Percentiles rank a stretch among this genome's conserved stretches.
Evolutionary conservation across 1,140 invertebrate species (phyloP).

Genomic region (Apocrypta bakeri): DNA sequence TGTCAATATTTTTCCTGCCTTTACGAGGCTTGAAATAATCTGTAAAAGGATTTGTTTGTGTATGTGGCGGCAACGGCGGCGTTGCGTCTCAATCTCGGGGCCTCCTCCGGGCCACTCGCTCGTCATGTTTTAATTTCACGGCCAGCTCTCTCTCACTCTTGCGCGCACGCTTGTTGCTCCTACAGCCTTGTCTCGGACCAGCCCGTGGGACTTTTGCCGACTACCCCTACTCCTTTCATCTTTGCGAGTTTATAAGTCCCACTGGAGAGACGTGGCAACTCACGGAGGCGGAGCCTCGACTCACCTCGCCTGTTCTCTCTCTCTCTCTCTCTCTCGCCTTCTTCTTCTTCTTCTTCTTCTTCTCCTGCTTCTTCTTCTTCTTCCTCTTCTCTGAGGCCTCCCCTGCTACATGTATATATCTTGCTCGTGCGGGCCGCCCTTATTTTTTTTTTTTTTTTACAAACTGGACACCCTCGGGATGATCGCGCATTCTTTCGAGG

Average conservation of each 20-base stretch:
- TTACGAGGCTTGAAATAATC: slow-evolving; percentile 9
- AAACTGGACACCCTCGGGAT: neutral
- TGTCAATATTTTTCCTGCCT: slow-evolving; percentile 23
- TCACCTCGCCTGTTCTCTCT: neutral
- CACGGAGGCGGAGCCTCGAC: slow-evolving; percentile 35
- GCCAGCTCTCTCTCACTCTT: slow-evolving; percentile 57
- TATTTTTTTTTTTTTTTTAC: neutral
- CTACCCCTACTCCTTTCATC: neutral
- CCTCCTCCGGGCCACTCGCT: slow-evolving; percentile 52
- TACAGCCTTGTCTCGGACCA: neutral
- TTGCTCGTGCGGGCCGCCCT: neutral
- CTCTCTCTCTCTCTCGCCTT: neutral
- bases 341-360: neutral
- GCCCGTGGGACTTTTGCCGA: neutral
- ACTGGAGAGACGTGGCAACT: slow-evolving; percentile 24
- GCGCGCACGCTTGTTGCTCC: neutral
- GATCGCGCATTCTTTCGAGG: neutral
- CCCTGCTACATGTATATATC: neutral
- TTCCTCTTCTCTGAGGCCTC: neutral
- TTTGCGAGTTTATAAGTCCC: neutral
- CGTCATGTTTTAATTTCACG: slow-evolving; percentile 73
- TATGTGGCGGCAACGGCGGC: slow-evolving; percentile 38
- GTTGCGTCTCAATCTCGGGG: slow-evolving; percentile 67
- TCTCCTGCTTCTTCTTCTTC: neutral
- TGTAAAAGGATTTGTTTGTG: slow-evolving; percentile 8